Evolutionary conservation across 2,888 invertebrate genomes (phyloP).

Genomic region (Melanargia galathea): DNA sequence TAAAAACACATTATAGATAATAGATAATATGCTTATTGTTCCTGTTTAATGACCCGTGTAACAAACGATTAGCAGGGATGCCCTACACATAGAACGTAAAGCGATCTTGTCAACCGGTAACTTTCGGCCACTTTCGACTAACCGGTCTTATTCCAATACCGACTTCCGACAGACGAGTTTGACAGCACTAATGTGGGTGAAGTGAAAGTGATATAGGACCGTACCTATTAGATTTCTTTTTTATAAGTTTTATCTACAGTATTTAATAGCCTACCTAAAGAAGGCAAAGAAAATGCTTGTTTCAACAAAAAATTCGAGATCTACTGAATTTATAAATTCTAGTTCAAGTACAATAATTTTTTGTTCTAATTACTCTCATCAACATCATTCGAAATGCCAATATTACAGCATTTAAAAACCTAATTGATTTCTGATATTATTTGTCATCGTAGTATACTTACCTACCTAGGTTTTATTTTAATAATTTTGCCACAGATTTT

Average conservation of each 20-base stretch:
- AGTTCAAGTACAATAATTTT: too few relatives aligned
- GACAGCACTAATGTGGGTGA: constrained; percentile 35
- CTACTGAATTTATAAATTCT: too few relatives aligned
- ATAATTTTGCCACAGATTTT: too few relatives aligned
- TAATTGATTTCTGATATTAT: too few relatives aligned
- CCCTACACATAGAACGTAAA: constrained; percentile 17
- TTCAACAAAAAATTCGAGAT: too few relatives aligned
- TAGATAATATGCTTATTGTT: not conserved
- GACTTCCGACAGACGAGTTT: constrained; percentile 23
- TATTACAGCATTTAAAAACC: too few relatives aligned
- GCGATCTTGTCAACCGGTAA: constrained; percentile 25
- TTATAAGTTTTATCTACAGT: not conserved
- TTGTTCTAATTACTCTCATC: not conserved
- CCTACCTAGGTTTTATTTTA: too few relatives aligned
- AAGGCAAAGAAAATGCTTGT: not conserved
- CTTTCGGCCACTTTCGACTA: constrained; percentile 32
- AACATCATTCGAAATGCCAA: not conserved
- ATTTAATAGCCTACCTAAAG: not conserved
- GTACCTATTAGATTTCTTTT: constrained; percentile 31
- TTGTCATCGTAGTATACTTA: not conserved
- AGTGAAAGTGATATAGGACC: constrained; percentile 35
- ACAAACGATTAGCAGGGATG: constrained; percentile 8
- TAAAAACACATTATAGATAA: not conserved
- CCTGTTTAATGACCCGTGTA: constrained; percentile 4
- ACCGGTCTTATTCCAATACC: constrained; percentile 26